Conservation (phyloP, 2,888 invertebrate species). For the Thecocarcelia acutangulata region DNA sequence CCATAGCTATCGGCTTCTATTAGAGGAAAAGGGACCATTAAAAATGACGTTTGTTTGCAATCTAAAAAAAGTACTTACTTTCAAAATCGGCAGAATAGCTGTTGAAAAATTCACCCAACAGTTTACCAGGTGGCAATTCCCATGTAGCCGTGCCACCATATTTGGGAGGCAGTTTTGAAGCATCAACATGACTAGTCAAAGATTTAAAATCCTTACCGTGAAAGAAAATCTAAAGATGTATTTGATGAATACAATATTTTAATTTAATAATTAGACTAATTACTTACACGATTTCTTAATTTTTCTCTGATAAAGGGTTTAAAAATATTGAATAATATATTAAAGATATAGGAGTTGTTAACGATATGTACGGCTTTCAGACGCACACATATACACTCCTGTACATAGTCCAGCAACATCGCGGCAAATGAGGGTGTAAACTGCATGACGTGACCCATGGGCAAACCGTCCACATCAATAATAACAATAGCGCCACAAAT, state of each 20-base stretch:
- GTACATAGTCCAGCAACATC: conserved; percentile 87
- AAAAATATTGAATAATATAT: conserved; percentile 91
- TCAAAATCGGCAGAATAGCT: conserved; percentile 86
- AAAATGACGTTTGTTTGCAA: background rate
- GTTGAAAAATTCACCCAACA: conserved; percentile 86
- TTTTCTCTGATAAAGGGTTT: conserved; percentile 94
- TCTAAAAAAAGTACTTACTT: conserved; percentile 82
- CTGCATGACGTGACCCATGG: conserved; percentile 87
- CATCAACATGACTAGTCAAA: conserved; percentile 84
- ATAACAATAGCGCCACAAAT: conserved; percentile 88
- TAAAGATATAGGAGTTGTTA: conserved; percentile 93
- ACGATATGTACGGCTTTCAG: conserved; percentile 93
- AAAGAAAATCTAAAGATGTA: conserved; percentile 84
- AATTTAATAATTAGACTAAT: background rate
- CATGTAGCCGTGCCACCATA: conserved; percentile 86
- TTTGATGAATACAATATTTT: background rate
- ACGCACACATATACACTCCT: conserved; percentile 91
- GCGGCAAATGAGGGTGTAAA: conserved; percentile 90
- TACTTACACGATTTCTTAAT: conserved; percentile 87
- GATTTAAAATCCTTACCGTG: conserved; percentile 87
- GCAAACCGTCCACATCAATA: conserved; percentile 89
- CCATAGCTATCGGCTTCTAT: conserved; percentile 84
- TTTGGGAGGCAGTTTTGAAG: conserved; percentile 83
- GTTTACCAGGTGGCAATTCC: conserved; percentile 84
- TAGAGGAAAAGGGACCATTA: background rate